Base-by-base conservation (phyloP, 1,140 invertebrate genomes). In the Bombus balteatus region DNA sequence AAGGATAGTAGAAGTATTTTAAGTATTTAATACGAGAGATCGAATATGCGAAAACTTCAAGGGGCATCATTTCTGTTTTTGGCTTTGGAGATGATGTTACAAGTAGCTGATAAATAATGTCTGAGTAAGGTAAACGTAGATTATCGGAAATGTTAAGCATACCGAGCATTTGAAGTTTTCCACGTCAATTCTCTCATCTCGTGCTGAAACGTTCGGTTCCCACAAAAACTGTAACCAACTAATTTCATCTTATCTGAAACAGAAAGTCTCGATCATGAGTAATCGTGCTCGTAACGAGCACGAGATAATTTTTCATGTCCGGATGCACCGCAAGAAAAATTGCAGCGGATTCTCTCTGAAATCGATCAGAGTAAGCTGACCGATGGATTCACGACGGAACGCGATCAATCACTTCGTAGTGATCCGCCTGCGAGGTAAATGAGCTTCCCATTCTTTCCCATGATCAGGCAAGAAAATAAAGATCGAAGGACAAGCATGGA, bases 401-500 rank as follows among this genome's bases (percentile, higher is more conserved):
- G 15, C 82, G 82, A 83, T 83, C 82, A 70, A 83, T 83, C 82
- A 78, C 75, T 34, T 41, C 25, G 43, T 12, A 57, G 74, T 41
- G 65, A 75, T 82, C 9, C n/a, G 39, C 32, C 47, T 28, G 34
- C 81, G 47, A 57, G 65, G 74, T 53, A 68, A 83, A 78, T 77
- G 81, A 59, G 78, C 41, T 5, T 53, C 25, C n/a, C 28, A n/a
- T 15, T 32, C 74, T 53, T 34, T n/a, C 47, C 22, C 47, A 82
- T 78, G 82, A 83, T 78, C 68, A 59, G 37, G 47, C 82, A 68
- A 59, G 37, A 78, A 57, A 65, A 47, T 47, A 39, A 3, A 37
- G 43, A 37, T 25, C 47, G 74, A 57, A 71, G 22, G 37, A 41
- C 22, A 28, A 78, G 37, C 76, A 32, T 12, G 9, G 22, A 57